These are phyloP conservation scores for Conger conger DNA, from an alignment of 2,113 vertebrate genomes.

Conservation along the genomic window DNA sequence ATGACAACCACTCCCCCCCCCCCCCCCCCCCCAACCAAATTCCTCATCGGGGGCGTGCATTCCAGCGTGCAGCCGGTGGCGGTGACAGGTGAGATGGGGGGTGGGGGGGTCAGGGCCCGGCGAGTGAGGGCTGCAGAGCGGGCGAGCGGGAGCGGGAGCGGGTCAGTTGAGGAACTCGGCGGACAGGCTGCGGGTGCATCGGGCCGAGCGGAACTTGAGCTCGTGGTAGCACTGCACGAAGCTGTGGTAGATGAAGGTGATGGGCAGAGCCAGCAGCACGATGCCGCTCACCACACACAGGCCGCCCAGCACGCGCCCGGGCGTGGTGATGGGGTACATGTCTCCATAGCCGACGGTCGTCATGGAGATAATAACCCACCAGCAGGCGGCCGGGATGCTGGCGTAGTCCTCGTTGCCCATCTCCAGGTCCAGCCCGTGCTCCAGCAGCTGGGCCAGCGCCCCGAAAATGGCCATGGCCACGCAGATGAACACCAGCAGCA, in stretches of 20 bases:
- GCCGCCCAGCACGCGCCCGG: slow-evolving; percentile 89
- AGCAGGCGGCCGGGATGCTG: slow-evolving; percentile 94
- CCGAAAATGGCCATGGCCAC: slow-evolving; percentile 98
- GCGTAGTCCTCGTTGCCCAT: slow-evolving; percentile 87
- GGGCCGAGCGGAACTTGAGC: slow-evolving; percentile 85
- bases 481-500: slow-evolving; percentile 91
- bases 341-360: slow-evolving; percentile 96
- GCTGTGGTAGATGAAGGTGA: slow-evolving; percentile 98
- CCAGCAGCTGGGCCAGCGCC: slow-evolving; percentile 90
- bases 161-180: slow-evolving; percentile 81
- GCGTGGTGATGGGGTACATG: slow-evolving; percentile 92
- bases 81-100: not conserved
- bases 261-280: slow-evolving; percentile 88
- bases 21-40: slow-evolving; percentile 11
- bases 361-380: slow-evolving; percentile 99
- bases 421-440: slow-evolving; percentile 90
- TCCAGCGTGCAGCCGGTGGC: not conserved
- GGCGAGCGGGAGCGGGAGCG: not conserved
- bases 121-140: not conserved
- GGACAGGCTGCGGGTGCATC: slow-evolving; percentile 80
- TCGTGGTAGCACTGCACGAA: slow-evolving; percentile 95
- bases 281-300: slow-evolving; percentile 95
- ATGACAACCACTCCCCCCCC: slow-evolving; percentile 25
- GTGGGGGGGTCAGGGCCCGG: too few relatives aligned
- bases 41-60: not conserved